phyloP scores from a whole-genome alignment of 1,140 invertebrate species.

The Cydia pomonella region DNA sequence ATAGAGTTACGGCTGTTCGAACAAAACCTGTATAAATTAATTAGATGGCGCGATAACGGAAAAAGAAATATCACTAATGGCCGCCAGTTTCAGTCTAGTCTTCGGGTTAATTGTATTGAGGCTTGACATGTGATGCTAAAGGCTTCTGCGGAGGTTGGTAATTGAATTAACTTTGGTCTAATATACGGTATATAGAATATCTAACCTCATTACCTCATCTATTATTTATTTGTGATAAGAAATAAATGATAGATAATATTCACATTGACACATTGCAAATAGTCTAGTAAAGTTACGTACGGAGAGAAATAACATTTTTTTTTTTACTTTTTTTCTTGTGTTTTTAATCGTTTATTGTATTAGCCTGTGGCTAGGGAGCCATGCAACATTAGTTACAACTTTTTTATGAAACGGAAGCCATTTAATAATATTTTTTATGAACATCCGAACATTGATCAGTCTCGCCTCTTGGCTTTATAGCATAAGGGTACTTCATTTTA shows the following conservation, averaged over 20 bases:
- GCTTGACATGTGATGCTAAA: constrained; percentile 54
- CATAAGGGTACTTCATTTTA: constrained; percentile 66
- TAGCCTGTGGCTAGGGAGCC: no score
- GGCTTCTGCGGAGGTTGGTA: constrained; percentile 24
- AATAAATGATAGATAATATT: no score
- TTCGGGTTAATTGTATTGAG: constrained; percentile 56
- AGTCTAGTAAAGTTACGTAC: no score
- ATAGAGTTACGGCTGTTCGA: constrained; percentile 64
- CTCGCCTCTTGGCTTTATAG: constrained; percentile 44
- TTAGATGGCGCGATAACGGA: constrained; percentile 67
- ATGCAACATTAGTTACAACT: background rate
- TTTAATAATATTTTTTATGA: constrained; percentile 24
- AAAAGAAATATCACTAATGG: constrained; percentile 64
- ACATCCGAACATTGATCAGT: constrained; percentile 24
- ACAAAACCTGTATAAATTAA: constrained; percentile 76
- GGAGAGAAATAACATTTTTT: no score
- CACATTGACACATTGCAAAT: no score
- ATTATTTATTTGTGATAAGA: no score
- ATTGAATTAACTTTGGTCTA: background rate
- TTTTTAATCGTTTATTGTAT: no score
- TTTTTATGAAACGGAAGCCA: constrained; percentile 29
- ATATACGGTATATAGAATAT: no score
- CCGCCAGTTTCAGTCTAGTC: constrained; percentile 47
- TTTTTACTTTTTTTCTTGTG: no score
- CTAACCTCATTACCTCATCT: no score